These are phyloP conservation scores for Nyctibius grandis DNA, from an alignment of 2,797 vertebrate species.

Conservation along the genomic window DNA sequence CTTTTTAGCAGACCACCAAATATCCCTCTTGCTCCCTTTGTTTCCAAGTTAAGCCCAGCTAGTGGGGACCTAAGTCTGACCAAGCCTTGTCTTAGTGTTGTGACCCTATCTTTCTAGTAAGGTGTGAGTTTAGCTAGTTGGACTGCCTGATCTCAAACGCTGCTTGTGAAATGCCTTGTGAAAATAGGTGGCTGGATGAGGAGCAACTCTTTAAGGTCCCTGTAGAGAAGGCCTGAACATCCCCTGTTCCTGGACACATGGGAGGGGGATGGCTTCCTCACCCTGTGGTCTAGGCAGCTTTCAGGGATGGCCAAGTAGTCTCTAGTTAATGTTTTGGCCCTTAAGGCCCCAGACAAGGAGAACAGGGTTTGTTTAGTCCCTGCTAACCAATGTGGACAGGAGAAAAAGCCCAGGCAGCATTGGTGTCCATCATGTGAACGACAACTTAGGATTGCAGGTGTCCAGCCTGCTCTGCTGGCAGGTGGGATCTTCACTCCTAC, in stretches of 20 bases:
- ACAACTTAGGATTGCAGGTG: no score
- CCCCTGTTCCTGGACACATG: fast-evolving
- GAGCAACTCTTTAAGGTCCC: neutral
- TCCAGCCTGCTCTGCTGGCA: neutral
- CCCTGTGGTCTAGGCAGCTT: neutral
- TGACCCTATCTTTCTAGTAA: neutral
- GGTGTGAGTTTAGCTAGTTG: fast-evolving
- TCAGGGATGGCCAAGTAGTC: neutral
- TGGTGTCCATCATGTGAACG: neutral
- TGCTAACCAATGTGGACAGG: fast-evolving
- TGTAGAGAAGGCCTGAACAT: neutral
- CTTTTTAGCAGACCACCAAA: neutral
- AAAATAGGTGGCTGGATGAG: neutral
- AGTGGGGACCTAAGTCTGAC: neutral
- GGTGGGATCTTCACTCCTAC: neutral
- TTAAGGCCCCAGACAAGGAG: neutral
- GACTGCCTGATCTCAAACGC: neutral
- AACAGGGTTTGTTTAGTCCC: neutral
- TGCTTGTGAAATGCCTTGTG: neutral
- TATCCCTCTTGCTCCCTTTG: neutral
- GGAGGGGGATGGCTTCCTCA: neutral
- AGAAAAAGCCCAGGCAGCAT: neutral
- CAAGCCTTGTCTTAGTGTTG: neutral
- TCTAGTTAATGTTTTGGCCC: neutral
- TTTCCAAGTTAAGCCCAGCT: neutral